These are phyloP conservation scores for Drosophila bipectinata DNA, from an alignment of 1,140 invertebrate species.

Conservation along the genomic window DNA sequence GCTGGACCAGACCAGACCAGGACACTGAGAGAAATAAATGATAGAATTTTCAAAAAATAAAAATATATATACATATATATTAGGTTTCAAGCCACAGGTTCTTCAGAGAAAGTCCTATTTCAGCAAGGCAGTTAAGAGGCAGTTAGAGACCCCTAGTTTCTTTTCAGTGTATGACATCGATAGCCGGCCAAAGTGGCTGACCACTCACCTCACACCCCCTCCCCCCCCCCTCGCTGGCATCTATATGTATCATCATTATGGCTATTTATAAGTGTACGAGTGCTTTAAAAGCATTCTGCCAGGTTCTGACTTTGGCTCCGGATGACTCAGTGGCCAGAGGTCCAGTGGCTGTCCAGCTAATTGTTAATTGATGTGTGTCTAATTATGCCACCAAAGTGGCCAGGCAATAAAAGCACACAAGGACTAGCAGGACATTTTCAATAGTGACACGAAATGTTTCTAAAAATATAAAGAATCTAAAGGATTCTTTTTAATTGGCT, in stretches of 20 bases:
- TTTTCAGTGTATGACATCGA: constrained; percentile 55
- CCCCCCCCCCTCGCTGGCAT: background rate
- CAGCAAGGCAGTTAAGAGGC: too few species aligned
- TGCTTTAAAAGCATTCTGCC: constrained; percentile 31
- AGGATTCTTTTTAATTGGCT: background rate
- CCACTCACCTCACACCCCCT: constrained; percentile 28
- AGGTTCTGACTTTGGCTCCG: constrained; percentile 11
- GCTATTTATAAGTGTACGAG: constrained; percentile 70
- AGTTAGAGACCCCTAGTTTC: too few species aligned
- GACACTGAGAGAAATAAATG: background rate
- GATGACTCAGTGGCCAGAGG: background rate
- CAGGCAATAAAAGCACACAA: constrained; percentile 67
- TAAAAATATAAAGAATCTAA: background rate
- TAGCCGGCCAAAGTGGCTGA: constrained; percentile 73
- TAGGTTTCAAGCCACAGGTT: too few species aligned
- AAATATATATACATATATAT: too few species aligned
- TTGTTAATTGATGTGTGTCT: constrained; percentile 80
- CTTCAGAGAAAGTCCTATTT: too few species aligned
- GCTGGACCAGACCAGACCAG: constrained; percentile 15
- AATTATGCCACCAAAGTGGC: constrained; percentile 76
- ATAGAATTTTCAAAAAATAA: too few species aligned
- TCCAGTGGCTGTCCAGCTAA: constrained; percentile 47
- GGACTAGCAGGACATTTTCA: background rate
- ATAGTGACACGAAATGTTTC: constrained; percentile 1
- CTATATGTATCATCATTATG: constrained; percentile 33